Conservation (phyloP, 1,140 invertebrate genomes). For the Diorhabda sublineata region DNA sequence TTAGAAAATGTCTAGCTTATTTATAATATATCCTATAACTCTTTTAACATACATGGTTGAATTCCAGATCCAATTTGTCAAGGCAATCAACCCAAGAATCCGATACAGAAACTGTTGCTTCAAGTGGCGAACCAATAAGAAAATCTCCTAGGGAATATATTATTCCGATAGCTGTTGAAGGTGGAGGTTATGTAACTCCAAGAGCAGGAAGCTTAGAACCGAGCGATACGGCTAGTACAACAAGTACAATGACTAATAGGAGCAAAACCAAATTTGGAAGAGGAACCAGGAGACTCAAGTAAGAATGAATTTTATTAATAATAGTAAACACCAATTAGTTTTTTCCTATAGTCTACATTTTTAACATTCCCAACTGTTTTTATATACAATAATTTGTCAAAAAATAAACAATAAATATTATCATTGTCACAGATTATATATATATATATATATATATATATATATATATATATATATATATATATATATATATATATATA, state of each 20-base stretch:
- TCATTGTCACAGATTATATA: too few species aligned
- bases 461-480: too few species aligned
- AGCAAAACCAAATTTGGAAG: conserved; percentile 47
- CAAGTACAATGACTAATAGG: conserved; percentile 44
- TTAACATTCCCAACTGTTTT: too few species aligned
- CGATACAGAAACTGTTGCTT: conserved; percentile 55
- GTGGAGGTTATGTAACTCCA: conserved; percentile 79
- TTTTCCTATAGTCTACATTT: too few species aligned
- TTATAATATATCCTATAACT: neutral
- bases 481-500: too few species aligned
- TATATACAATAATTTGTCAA: too few species aligned
- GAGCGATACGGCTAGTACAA: conserved; percentile 56
- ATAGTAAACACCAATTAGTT: too few species aligned
- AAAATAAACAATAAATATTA: too few species aligned
- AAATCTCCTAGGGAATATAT: conserved; percentile 87
- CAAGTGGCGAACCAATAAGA: conserved; percentile 67
- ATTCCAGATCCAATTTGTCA: conserved; percentile 48
- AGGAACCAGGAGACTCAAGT: conserved; percentile 54
- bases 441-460: too few species aligned
- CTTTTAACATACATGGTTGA: neutral
- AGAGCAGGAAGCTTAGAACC: conserved; percentile 70
- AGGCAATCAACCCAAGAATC: conserved; percentile 67
- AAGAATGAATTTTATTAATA: conserved; percentile 12
- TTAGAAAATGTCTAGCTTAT: too few species aligned
- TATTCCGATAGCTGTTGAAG: conserved; percentile 86